Base-by-base conservation (phyloP, 53 echinoderm and acorn worm genomes). In the Stichopus horrens region DNA sequence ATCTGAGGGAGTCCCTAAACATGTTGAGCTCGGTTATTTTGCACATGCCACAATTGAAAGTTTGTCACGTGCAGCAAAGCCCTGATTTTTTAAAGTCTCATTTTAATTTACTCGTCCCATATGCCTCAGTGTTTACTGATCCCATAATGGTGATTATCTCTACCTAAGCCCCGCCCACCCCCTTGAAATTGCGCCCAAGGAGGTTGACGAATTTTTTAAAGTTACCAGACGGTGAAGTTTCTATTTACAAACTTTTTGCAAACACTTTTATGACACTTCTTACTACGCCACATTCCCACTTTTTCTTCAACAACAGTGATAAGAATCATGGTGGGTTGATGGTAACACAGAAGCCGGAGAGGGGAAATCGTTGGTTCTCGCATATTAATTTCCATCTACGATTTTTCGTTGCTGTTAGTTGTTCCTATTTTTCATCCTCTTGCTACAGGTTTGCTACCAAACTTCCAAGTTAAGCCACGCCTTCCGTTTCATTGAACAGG, bases 51-150 rank as follows among this genome's bases (percentile, higher is more conserved):
- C 37, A 37, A 37, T 37, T 37, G 37, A 2, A 37, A 37, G 37
- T 37, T 37, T 37, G 0, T 37, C 37, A 37, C 37, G 37, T 37
- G 37, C 37, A 37, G 37, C 2, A 37, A 37, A 37, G 37, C 37
- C 37, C 37, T 37, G 57, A 0, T 13, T 63, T 63, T 63, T 71
- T 71, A 55, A 55, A 18, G 57, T 58, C 81, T 81, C 81, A 81
- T 81, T 81, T 37, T 56, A 81, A 81, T 58, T 81, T 81, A 18
- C 18, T 81, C 81, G 57, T 81, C 81, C 37, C 81, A 81, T 56
- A 81, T 56, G 81, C 81, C 57, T 57, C 81, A 57, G 57, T 81
- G 81, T 81, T 81, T 81, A 81, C 81, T 81, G 81, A 81, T 81
- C 56, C 81, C 57, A 57, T 81, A 81, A 81, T 56, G 81, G 81